Evolutionary conservation across 2,888 invertebrate species (phyloP).

Genomic region (Zele albiditarsus): DNA sequence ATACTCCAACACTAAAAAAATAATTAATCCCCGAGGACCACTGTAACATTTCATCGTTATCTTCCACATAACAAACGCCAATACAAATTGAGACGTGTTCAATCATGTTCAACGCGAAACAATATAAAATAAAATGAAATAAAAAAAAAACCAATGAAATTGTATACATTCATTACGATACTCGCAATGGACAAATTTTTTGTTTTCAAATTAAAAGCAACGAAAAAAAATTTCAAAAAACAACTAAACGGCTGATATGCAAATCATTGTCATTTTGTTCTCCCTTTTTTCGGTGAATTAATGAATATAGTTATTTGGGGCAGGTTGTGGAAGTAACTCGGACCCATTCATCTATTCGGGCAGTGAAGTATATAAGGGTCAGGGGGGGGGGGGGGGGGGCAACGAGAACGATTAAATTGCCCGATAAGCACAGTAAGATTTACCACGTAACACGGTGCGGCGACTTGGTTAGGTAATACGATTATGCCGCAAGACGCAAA

Average conservation of each 20-base stretch:
- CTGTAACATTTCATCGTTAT: slow-evolving; percentile 10
- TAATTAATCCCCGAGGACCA: slow-evolving; percentile 21
- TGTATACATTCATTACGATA: neutral
- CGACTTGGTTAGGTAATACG: slow-evolving; percentile 17
- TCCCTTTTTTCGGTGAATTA: neutral
- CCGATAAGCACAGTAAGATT: slow-evolving; percentile 39
- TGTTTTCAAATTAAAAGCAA: neutral
- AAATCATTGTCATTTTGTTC: neutral
- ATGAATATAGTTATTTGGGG: neutral
- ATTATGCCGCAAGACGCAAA: slow-evolving; percentile 27
- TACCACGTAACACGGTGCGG: slow-evolving; percentile 32
- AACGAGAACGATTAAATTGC: slow-evolving; percentile 38
- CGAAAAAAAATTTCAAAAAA: neutral
- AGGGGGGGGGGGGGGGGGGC: neutral
- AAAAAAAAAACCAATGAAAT: neutral
- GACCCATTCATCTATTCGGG: slow-evolving; percentile 29
- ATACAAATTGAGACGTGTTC: slow-evolving; percentile 13
- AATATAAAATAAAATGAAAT: neutral
- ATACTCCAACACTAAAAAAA: slow-evolving; percentile 26
- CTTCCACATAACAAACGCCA: neutral
- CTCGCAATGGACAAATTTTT: neutral
- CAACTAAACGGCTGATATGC: neutral
- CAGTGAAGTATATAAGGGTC: neutral
- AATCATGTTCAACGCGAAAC: neutral
- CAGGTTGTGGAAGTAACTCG: slow-evolving; percentile 21